Percentiles rank a stretch among this genome's conserved stretches.
phyloP scores from a whole-genome alignment of 2,113 vertebrate species.

The Ptychochromis oligacanthus region DNA sequence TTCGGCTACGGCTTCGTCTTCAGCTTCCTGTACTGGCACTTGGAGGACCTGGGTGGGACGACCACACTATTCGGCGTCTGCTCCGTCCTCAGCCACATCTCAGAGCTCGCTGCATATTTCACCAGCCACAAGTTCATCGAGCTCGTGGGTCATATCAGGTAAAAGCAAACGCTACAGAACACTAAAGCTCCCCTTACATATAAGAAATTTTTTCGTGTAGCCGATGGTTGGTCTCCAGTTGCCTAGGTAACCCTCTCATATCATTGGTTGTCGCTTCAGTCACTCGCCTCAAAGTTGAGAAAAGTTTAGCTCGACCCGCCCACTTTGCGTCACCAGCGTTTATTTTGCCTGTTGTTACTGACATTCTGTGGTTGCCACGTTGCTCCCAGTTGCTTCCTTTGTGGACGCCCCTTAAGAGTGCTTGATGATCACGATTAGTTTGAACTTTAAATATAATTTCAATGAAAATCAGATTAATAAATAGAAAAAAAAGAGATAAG shows the following conservation, averaged over 20 bases:
- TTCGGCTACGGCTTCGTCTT: slow-evolving; percentile 98
- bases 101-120: slow-evolving; percentile 95
- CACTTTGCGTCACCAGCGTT: neutral
- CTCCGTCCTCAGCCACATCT: slow-evolving; percentile 92
- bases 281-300: neutral
- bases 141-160: slow-evolving; percentile 97
- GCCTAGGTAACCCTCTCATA: neutral
- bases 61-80: slow-evolving; percentile 97
- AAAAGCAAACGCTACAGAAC: slow-evolving; percentile 1
- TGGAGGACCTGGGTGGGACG: slow-evolving; percentile 93
- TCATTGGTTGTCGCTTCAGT: neutral
- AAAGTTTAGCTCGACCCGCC: neutral
- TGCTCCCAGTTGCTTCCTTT: neutral
- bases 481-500: too few relatives aligned
- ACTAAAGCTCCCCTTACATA: neutral
- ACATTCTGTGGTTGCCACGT: neutral
- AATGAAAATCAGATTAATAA: too few relatives aligned
- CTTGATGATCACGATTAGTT: neutral
- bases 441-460: neutral
- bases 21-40: slow-evolving; percentile 97
- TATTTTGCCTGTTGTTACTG: neutral
- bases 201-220: neutral
- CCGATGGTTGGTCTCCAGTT: neutral
- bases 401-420: neutral
- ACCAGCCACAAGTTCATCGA: slow-evolving; percentile 98